Evolutionary conservation across 2,888 invertebrate species (phyloP), one percentile per base, ranked within the genome.

Genomic region (Callosobruchus maculatus): DNA sequence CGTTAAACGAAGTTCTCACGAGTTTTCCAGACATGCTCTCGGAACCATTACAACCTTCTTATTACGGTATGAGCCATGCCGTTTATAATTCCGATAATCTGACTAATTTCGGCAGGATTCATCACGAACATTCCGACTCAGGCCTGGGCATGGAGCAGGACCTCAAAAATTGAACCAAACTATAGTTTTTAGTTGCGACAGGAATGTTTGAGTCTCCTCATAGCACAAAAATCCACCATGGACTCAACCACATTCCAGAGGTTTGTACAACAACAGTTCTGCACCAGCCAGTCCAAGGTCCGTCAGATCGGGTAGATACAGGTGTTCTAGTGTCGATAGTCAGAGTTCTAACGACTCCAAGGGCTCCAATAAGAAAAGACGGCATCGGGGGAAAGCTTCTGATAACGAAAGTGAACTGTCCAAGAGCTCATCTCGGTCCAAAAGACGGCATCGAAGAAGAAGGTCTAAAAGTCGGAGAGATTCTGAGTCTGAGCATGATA

Each of bases 401-500:
- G 97, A 97, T 85, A 96, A 95, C 79, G 96, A 97, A 87, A 96
- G 96, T 82, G 96, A 97, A 87, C 88, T 95, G 80, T 96, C 96
- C 0, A 92, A 95, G 76, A 93, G 95, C 68, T 96, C 96, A 7
- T 94, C 93, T 21, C 91, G 94, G 79, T 95, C 95, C 7, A 93
- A 93, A 21, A 90, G 94, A 75, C 92, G 93, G 75, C 93, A 93
- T 81, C 89, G 93, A 68, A 88, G 93, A 73, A 94, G 95, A 84
- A 91, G 95, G 79, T 93, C 94, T 70, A 91, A 93, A 68, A 92
- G 94, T 75, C 93, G 93, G 81, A 93, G 93, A 0, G 93, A 92
- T 71, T 93, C 93, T 0, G 94, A 94, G 81, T 90, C 91, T 78
- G 94, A 93, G 80, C 91, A 91, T 73, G 89, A 90, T 80, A 87